Base-by-base conservation (phyloP, 2,888 invertebrate species). In the Synanthedon vespiformis region DNA sequence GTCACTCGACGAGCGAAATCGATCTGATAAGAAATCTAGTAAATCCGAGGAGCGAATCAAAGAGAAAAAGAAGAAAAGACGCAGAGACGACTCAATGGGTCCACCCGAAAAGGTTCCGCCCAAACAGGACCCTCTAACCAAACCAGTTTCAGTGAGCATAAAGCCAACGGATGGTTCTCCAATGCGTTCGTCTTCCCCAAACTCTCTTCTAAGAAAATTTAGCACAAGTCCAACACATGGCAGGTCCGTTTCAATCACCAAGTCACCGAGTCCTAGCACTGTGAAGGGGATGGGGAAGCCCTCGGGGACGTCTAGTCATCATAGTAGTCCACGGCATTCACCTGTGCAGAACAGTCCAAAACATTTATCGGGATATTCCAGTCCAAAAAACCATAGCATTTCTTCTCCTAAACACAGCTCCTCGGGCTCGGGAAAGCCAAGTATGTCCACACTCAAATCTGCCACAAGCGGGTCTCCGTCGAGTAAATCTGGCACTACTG, bases 381-480 rank as follows among this genome's bases (percentile, higher is more conserved):
- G 92, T 75, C 93, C 93, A 62, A 94, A 94, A 81, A 93, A 92
- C 68, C 94, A 94, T 70, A 92, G 92, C 51, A 91, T 92, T 14
- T 91, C 92, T 12, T 94, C 94, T 13, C 95, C 95, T 16, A 95
- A 95, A 72, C 94, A 94, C 62, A 89, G 89, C 62, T 90, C 91
- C 22, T 90, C 91, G 0, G 89, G 92, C 54, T 92, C 94, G 1
- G 95, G 95, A 0, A 96, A 96, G 69, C 95, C 95, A 0, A 95
- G 95, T 67, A 95, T 96, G 94, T 94, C 95, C 0, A 91, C 95
- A 0, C 77, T 95, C 18, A 95, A 95, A 71, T 95, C 93, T 41
- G 94, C 95, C 1, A 89, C 92, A 1, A 91, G 91, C 66, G 84
- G 87, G 6, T 92, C 93, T 2, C 92, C 92, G 1, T 91, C 90